Percentiles rank a stretch among this genome's conserved stretches.
Evolutionary conservation across 2,888 invertebrate genomes (phyloP).

Genomic region (Tinea semifulvella): DNA sequence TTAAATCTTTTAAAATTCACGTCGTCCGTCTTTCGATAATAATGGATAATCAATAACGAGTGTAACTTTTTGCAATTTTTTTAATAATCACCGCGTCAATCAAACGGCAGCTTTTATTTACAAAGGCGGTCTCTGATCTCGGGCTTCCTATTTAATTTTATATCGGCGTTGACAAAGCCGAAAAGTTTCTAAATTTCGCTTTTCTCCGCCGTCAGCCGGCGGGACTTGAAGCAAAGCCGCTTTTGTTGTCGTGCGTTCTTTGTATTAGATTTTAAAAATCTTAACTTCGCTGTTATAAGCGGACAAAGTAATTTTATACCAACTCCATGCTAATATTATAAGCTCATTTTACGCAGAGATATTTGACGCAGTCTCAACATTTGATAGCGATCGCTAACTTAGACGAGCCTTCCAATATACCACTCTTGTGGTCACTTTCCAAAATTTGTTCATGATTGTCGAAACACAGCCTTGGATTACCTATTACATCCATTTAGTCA

Average conservation of each 20-base stretch:
- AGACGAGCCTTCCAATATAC: no score
- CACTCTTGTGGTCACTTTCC: no score
- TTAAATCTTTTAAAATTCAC: no score
- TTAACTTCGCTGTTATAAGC: no score
- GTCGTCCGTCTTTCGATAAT: neutral
- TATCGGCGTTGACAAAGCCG: constrained; percentile 6
- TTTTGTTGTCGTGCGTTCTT: constrained; percentile 3
- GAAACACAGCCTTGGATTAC: no score
- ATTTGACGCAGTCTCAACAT: no score
- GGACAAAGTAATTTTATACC: constrained; percentile 2
- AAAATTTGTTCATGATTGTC: no score
- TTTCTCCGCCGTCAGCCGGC: neutral
- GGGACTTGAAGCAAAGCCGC: neutral
- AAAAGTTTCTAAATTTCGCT: constrained; percentile 9
- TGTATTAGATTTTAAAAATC: constrained; percentile 5
- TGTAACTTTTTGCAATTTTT: neutral
- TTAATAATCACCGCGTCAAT: constrained; percentile 5
- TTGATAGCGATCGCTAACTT: no score
- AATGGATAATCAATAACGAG: constrained; percentile 8
- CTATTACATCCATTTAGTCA: no score
- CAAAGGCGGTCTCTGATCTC: constrained; percentile 4
- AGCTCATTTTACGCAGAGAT: no score
- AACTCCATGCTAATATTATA: no score
- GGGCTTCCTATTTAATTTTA: constrained; percentile 6
- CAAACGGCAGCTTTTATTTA: neutral